Evolutionary conservation across 2,888 invertebrate genomes (phyloP).

Genomic region (Chymomyza procnemis): DNA sequence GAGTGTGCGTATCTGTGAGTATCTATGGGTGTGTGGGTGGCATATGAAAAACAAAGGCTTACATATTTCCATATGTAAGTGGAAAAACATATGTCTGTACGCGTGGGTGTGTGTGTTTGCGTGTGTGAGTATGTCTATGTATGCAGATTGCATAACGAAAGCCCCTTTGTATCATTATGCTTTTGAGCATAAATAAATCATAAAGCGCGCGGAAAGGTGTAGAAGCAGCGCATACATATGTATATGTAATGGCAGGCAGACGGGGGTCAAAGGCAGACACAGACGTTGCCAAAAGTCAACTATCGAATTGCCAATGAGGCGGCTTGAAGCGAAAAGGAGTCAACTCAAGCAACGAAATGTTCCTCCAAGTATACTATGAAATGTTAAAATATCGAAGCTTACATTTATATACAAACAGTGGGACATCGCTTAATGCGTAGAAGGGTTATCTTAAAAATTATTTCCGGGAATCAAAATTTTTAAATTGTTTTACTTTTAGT

Average conservation of each 20-base stretch:
- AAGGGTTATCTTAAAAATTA: neutral
- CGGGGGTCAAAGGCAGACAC: neutral
- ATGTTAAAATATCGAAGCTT: slow-evolving; percentile 2
- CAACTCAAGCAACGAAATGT: slow-evolving; percentile 39
- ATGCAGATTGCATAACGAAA: slow-evolving; percentile 68
- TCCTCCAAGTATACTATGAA: slow-evolving; percentile 48
- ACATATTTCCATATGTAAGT: slow-evolving; percentile 3
- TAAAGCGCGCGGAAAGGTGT: slow-evolving; percentile 35
- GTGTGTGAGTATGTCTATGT: slow-evolving; percentile 62
- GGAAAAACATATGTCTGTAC: slow-evolving; percentile 26
- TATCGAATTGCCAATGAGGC: slow-evolving; percentile 69
- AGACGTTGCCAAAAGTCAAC: slow-evolving; percentile 53
- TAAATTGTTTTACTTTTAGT: too few species aligned
- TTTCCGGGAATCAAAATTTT: too few species aligned
- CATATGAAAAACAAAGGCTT: slow-evolving; percentile 46
- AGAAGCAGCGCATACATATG: neutral
- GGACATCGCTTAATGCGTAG: neutral
- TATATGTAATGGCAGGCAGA: neutral
- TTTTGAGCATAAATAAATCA: slow-evolving; percentile 68
- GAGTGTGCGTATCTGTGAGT: slow-evolving; percentile 1
- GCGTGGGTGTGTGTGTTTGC: slow-evolving; percentile 48
- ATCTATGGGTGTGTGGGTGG: slow-evolving; percentile 12
- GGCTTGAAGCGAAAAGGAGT: slow-evolving; percentile 12
- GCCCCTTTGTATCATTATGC: slow-evolving; percentile 70
- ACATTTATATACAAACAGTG: neutral